Evolutionary conservation across 2,113 vertebrate genomes (phyloP).

Genomic region (Alectura lathami): DNA sequence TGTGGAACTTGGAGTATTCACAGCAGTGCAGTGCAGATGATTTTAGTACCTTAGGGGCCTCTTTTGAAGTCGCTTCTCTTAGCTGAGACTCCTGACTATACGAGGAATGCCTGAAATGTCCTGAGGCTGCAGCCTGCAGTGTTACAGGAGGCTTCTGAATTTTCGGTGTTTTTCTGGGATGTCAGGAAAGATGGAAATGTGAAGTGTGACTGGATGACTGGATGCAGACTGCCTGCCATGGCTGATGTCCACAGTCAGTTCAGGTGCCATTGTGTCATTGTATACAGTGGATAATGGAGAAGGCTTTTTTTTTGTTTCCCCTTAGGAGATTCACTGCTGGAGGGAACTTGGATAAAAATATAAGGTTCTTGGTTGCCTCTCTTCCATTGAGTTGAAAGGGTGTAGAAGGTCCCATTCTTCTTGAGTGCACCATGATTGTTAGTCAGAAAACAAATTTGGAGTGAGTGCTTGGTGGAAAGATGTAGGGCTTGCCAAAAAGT

Average conservation of each 20-base stretch:
- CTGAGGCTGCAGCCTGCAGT: neutral
- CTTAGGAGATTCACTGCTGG: neutral
- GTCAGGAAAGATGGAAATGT: neutral
- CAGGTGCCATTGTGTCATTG: neutral
- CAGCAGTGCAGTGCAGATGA: neutral
- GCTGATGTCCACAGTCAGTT: neutral
- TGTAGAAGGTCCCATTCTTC: neutral
- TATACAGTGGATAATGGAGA: neutral
- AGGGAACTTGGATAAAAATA: neutral
- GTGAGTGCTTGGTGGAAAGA: neutral
- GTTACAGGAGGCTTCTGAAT: conserved; percentile 20
- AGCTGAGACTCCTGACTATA: neutral
- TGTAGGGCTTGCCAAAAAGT: neutral
- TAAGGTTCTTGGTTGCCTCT: neutral
- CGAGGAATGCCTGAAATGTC: neutral
- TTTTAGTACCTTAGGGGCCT: neutral
- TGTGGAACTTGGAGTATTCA: neutral
- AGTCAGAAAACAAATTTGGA: neutral
- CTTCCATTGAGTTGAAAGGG: neutral
- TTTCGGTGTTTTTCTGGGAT: neutral
- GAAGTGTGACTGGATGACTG: neutral
- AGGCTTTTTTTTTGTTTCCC: no score
- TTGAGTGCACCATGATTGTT: neutral
- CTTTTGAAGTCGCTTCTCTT: neutral
- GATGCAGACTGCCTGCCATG: neutral